Evolutionary conservation across 2,888 invertebrate species (phyloP).

Genomic region (Sinotaia quadrata): DNA sequence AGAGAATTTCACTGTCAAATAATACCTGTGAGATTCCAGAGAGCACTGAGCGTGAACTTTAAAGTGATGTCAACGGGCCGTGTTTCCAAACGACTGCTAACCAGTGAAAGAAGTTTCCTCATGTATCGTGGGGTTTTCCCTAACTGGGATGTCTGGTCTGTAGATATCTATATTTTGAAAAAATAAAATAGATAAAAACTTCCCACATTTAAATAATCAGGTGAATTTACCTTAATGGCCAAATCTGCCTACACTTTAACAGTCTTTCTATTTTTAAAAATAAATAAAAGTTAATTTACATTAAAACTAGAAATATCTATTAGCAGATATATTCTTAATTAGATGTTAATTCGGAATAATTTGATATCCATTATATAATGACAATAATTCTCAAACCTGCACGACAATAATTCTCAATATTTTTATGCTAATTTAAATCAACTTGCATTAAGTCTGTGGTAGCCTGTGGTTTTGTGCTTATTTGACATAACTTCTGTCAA

Average conservation of each 20-base stretch:
- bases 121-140: constrained; percentile 81
- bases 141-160: constrained; percentile 79
- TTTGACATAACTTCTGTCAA: no score
- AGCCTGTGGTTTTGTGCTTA: no score
- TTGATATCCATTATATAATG: no score
- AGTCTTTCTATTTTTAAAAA: not conserved
- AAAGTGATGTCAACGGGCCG: constrained; percentile 78
- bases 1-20: not conserved
- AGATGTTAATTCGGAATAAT: no score
- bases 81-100: constrained; percentile 75
- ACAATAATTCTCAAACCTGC: no score
- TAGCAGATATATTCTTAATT: no score
- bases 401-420: no score
- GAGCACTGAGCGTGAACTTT: constrained; percentile 83
- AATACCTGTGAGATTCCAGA: constrained; percentile 83
- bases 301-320: not conserved
- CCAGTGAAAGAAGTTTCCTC: constrained; percentile 79
- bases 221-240: not conserved
- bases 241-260: no score
- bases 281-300: not conserved
- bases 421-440: no score
- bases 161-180: constrained; percentile 76
- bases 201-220: not conserved
- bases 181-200: not conserved
- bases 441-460: no score